phyloP scores from a whole-genome alignment of 2,113 vertebrate species.

The Motacilla tschutschensis region DNA sequence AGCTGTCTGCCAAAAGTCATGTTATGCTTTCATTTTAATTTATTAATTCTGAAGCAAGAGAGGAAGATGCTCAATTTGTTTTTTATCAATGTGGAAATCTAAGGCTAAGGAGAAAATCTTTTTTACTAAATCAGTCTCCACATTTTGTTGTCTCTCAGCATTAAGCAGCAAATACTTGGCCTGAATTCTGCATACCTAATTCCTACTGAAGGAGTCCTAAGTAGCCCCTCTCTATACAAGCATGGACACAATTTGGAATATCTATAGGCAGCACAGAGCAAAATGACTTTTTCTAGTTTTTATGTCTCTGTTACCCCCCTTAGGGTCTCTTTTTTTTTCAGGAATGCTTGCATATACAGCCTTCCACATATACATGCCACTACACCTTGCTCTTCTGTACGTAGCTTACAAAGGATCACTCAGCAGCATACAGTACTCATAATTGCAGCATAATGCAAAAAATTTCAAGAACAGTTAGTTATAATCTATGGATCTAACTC shows the following conservation, averaged over 20 bases:
- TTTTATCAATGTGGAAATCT: background rate
- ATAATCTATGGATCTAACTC: background rate
- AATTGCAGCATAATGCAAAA: background rate
- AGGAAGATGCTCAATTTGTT: background rate
- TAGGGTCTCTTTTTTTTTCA: background rate
- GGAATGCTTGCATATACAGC: background rate
- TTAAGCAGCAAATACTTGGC: background rate
- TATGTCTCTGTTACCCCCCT: background rate
- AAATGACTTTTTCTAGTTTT: background rate
- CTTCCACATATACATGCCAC: background rate
- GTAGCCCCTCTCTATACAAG: background rate
- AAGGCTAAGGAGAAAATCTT: background rate
- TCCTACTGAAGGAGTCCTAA: background rate
- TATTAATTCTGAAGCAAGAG: background rate
- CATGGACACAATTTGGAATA: background rate
- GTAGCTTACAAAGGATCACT: accelerated
- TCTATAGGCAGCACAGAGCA: background rate
- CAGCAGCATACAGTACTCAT: background rate
- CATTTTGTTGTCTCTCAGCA: background rate
- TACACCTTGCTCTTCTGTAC: background rate
- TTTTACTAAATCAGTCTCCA: background rate
- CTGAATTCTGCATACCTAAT: background rate
- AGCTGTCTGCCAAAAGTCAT: background rate
- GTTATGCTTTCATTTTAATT: background rate
- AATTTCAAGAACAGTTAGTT: background rate